Conservation (phyloP, 1,140 invertebrate genomes). For the Laupala kohalensis region DNA sequence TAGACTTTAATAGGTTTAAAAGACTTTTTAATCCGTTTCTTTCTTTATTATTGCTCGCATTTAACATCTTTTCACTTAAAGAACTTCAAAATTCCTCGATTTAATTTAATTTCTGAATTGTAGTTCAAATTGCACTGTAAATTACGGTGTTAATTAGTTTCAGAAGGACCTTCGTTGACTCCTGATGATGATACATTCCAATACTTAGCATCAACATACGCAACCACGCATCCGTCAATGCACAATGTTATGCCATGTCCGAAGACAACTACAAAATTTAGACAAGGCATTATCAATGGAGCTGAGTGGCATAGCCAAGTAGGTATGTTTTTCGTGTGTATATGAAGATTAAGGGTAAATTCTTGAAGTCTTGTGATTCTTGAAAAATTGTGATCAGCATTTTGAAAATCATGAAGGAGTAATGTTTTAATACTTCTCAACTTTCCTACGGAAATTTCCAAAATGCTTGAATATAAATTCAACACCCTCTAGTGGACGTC, state of each 20-base stretch:
- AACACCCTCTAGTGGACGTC: too few species aligned
- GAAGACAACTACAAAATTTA: constrained; percentile 36
- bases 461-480: too few species aligned
- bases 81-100: background rate
- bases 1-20: background rate
- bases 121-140: background rate
- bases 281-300: constrained; percentile 80
- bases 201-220: constrained; percentile 46
- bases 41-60: background rate
- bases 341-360: too few species aligned
- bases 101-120: background rate
- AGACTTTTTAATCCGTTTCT: too few species aligned
- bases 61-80: background rate
- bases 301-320: constrained; percentile 71
- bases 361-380: too few species aligned
- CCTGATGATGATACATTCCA: constrained; percentile 54
- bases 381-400: too few species aligned
- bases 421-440: too few species aligned
- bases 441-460: too few species aligned
- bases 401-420: too few species aligned
- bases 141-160: background rate
- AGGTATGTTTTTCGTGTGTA: constrained; percentile 26
- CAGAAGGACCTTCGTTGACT: constrained; percentile 29
- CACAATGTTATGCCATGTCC: constrained; percentile 32
- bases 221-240: constrained; percentile 38